phyloP scores from a whole-genome alignment of 2,113 vertebrate genomes.

The Chinchilla lanigera region DNA sequence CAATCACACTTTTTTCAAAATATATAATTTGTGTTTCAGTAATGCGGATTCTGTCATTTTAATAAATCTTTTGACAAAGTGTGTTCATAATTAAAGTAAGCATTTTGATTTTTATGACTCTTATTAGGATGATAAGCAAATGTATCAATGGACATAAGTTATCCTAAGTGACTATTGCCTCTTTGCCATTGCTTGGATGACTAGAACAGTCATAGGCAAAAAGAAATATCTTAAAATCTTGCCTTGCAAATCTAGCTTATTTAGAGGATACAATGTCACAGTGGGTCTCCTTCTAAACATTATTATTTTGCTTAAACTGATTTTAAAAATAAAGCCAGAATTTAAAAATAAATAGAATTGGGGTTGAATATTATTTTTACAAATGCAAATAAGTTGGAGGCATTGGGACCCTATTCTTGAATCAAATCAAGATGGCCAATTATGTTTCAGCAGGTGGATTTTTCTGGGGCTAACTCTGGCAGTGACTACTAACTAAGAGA shows the following conservation, averaged over 20 bases:
- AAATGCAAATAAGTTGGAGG: background rate
- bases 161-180: background rate
- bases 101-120: conserved; percentile 15
- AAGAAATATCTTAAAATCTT: background rate
- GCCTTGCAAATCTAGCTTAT: conserved; percentile 40
- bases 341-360: no score
- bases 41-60: conserved; percentile 15
- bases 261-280: background rate
- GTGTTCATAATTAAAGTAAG: conserved; percentile 1
- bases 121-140: background rate
- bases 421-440: background rate
- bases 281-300: background rate
- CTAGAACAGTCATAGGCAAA: conserved; percentile 7
- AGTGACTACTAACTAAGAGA: background rate
- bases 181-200: background rate
- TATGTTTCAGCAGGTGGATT: background rate
- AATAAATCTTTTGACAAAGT: background rate
- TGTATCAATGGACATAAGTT: background rate
- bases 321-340: conserved; percentile 56
- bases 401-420: background rate
- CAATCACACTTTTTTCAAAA: background rate
- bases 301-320: conserved; percentile 40
- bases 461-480: background rate
- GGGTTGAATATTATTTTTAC: conserved; percentile 51
- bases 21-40: background rate